These are phyloP conservation scores for Plecotus auritus DNA, from an alignment of 2,113 vertebrate genomes.

Conservation along the genomic window DNA sequence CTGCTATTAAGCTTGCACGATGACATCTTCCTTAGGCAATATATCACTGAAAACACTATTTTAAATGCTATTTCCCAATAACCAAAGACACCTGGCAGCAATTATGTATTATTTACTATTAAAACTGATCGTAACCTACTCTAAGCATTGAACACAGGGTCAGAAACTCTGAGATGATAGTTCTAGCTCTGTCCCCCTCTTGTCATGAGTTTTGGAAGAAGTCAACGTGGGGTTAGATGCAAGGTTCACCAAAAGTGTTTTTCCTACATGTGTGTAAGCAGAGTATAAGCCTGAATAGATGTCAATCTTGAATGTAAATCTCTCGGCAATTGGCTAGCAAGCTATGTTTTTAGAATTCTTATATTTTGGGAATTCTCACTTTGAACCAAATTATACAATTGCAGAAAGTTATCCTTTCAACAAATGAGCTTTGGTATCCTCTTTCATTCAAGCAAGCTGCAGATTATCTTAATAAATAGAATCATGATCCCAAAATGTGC, in stretches of 20 bases:
- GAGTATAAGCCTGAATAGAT: background rate
- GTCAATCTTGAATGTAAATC: background rate
- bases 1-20: background rate
- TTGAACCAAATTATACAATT: background rate
- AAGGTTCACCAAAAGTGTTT: constrained; percentile 15
- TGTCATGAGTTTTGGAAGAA: constrained; percentile 2
- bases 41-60: background rate
- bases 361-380: constrained; percentile 25
- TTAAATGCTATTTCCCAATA: background rate
- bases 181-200: background rate
- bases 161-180: background rate
- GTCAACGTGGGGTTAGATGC: background rate
- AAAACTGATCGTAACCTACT: background rate
- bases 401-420: constrained; percentile 16
- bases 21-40: constrained; percentile 4
- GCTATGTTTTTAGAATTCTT: background rate
- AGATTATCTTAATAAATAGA: background rate
- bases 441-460: constrained; percentile 18
- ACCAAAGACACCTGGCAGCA: constrained; percentile 26
- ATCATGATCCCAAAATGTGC: background rate
- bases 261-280: background rate
- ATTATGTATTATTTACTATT: constrained; percentile 39
- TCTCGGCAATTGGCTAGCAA: background rate
- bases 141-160: background rate
- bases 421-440: background rate